phyloP scores from a whole-genome alignment of 1,140 invertebrate species.

The Brachionus rubens region DNA sequence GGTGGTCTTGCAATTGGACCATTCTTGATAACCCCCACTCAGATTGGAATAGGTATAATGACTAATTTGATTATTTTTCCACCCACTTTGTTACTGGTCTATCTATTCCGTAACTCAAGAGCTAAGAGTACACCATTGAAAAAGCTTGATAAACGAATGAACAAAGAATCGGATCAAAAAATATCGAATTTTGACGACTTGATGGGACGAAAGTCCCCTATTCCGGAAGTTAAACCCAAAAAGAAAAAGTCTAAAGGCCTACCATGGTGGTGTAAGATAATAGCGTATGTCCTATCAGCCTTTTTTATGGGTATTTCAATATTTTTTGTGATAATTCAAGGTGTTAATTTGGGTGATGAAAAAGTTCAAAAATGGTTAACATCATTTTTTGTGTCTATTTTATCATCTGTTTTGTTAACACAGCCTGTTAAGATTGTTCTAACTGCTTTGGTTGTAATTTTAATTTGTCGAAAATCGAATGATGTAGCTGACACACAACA shows the following conservation, averaged over 20 bases:
- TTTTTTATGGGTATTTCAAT: conserved; percentile 58
- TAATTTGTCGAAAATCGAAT: conserved; percentile 39
- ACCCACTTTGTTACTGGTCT: conserved; percentile 62
- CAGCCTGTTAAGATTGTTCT: conserved; percentile 57
- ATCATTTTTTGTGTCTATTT: conserved; percentile 64
- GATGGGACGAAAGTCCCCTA: background rate
- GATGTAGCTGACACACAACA: conserved; percentile 47
- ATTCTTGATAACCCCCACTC: conserved; percentile 58
- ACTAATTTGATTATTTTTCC: conserved; percentile 63
- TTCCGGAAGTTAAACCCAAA: background rate
- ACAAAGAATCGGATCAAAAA: conserved; percentile 49
- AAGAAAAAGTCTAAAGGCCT: conserved; percentile 51
- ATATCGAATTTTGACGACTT: conserved; percentile 27
- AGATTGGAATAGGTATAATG: conserved; percentile 58
- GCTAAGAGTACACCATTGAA: conserved; percentile 49
- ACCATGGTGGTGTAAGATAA: conserved; percentile 62
- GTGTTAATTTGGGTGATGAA: conserved; percentile 64
- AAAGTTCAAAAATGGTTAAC: conserved; percentile 65
- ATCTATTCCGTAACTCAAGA: conserved; percentile 60
- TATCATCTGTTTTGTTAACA: conserved; percentile 64
- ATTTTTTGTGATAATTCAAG: conserved; percentile 64
- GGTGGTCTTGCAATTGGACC: conserved; percentile 57
- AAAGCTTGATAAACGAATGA: conserved; percentile 56
- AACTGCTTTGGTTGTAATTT: conserved; percentile 7
- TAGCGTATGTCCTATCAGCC: conserved; percentile 63